Evolutionary conservation across 37 sponge, comb jelly and placozoan genomes (phyloP).

Genomic region (Beroe ovata): DNA sequence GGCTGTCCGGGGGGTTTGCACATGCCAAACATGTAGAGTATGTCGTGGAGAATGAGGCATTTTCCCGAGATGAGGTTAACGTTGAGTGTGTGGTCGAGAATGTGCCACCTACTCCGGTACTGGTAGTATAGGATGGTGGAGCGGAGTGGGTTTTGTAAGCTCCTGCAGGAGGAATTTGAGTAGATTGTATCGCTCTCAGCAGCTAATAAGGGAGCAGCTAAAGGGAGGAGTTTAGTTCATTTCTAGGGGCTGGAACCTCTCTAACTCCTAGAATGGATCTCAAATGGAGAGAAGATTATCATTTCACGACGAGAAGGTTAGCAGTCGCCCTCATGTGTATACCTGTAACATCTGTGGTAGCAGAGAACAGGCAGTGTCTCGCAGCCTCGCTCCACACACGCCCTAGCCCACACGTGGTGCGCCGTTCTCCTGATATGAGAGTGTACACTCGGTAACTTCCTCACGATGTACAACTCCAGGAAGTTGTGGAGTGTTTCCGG

Average conservation of each 20-base stretch:
- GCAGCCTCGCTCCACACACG: background rate
- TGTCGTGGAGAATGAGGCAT: background rate
- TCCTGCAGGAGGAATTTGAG: too few relatives aligned
- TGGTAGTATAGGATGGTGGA: slow-evolving; percentile 32
- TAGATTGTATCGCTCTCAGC: too few relatives aligned
- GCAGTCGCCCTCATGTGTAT: too few relatives aligned
- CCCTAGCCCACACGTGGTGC: background rate
- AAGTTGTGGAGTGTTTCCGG: background rate
- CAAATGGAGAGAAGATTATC: too few relatives aligned
- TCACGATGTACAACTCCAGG: background rate
- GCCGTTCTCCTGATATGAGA: slow-evolving; percentile 1
- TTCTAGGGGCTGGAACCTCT: too few relatives aligned
- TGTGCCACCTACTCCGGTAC: slow-evolving; percentile 17
- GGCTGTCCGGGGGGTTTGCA: slow-evolving; percentile 16
- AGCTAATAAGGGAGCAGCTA: too few relatives aligned
- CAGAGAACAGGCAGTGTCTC: background rate
- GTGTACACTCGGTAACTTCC: background rate
- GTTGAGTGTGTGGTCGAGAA: slow-evolving; percentile 26
- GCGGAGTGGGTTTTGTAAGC: background rate
- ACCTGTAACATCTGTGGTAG: slow-evolving; percentile 65
- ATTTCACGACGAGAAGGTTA: too few relatives aligned
- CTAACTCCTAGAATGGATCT: too few relatives aligned
- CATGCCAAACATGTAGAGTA: slow-evolving; percentile 58
- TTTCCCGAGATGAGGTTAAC: slow-evolving; percentile 45
- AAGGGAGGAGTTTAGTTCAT: too few relatives aligned